These are phyloP conservation scores for Oopsacas minuta DNA, from an alignment of 37 sponge, comb jelly and placozoan genomes.

Conservation along the genomic window DNA sequence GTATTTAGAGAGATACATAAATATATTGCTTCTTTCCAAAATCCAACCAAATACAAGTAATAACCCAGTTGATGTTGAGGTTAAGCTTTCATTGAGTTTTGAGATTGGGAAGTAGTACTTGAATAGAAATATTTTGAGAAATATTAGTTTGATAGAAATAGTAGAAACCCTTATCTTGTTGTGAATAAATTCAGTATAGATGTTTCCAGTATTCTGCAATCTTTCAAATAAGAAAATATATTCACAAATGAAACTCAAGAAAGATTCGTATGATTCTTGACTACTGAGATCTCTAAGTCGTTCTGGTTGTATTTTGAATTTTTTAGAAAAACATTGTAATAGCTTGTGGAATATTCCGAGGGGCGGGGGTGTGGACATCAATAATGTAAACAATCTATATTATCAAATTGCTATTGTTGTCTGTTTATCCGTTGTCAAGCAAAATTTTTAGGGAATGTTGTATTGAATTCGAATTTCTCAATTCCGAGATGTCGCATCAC, in stretches of 20 bases:
- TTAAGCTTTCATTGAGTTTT: not conserved
- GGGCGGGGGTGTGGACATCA: no score
- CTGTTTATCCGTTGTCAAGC: no score
- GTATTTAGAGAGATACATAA: not conserved
- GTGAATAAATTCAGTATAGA: not conserved
- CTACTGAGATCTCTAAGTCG: not conserved
- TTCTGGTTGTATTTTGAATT: not conserved
- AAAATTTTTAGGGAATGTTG: no score
- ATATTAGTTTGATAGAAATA: not conserved
- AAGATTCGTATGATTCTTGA: not conserved
- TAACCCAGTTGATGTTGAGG: not conserved
- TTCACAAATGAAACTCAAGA: not conserved
- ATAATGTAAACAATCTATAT: no score
- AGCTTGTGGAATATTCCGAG: no score
- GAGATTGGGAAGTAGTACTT: not conserved
- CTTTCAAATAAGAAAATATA: conserved; percentile 16
- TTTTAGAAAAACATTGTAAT: not conserved
- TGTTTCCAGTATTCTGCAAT: not conserved
- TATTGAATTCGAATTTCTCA: no score
- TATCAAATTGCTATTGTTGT: no score
- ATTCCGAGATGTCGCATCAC: no score
- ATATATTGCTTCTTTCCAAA: not conserved
- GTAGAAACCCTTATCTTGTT: not conserved
- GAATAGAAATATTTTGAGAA: not conserved
- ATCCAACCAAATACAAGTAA: not conserved